Base-by-base conservation (phyloP, 2,888 invertebrate species). In the Morpho achilles region DNA sequence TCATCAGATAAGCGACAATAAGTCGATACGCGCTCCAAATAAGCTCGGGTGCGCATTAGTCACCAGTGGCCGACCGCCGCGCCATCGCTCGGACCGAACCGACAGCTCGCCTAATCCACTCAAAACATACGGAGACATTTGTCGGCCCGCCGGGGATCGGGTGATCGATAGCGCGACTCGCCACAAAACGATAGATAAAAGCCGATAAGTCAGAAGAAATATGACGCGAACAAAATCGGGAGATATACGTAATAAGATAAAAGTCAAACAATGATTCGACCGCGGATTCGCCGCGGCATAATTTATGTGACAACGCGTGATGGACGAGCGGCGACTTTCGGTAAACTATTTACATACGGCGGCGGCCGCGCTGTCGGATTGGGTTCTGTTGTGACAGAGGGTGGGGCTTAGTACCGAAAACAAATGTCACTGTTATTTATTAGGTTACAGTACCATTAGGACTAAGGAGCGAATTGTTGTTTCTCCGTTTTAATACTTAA, bases 271-370 rank as follows among this genome's bases (percentile, higher is more conserved):
- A 88, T 90, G 90, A 89, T 89, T 89, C 87, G 87, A 83, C 86
- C 87, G 87, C 89, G 89, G 89, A 90, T 89, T 89, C 88, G 88
- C 89, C 89, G 89, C 88, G 87, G 90, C 87, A 90, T 90, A 90
- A 90, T 90, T 90, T 90, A 90, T 90, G 90, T 88, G 90, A 90
- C 90, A 89, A 87, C 88, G 85, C 84, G 86, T 88, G 89, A 88
- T 88, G 89, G 88, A 89, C 89, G 89, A 87, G 87, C 89, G 90
- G 87, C 84, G 87, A 88, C 89, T 90, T 89, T 89, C 80, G 88
- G 89, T 87, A 87, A 89, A 90, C 90, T 90, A 90, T 90, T 90
- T 90, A 90, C 90, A 90, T 90, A 89, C 86, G 87, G 80, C 82
- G 82, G 82, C 80, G 79, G 85, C 75, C 82, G 80, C 80, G 85